A percentile compares a stretch with the other conserved stretches of the same genome.
These are phyloP conservation scores for Synanthedon tipuliformis DNA, from an alignment of 2,888 invertebrate genomes.

Conservation along the genomic window DNA sequence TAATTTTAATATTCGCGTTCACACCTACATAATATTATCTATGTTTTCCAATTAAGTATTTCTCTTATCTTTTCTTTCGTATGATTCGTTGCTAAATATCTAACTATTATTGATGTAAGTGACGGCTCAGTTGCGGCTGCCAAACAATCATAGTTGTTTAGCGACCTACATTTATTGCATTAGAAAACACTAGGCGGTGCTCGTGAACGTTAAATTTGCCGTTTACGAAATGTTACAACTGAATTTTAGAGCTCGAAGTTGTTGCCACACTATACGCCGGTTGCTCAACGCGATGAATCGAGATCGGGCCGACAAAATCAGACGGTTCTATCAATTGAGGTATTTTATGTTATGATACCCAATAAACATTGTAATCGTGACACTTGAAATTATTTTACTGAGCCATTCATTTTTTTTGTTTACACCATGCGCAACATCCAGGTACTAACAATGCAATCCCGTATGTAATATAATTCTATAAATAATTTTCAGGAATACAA, in stretches of 20 bases:
- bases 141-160: slow-evolving; percentile 21
- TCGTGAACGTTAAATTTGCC: slow-evolving; percentile 60
- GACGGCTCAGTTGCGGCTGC: not conserved
- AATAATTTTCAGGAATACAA: too few species aligned
- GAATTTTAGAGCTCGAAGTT: slow-evolving; percentile 56
- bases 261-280: slow-evolving; percentile 48
- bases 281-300: slow-evolving; percentile 54
- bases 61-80: too few species aligned
- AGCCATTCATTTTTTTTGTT: too few species aligned
- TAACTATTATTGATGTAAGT: not conserved
- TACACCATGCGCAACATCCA: too few species aligned
- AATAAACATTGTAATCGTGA: too few species aligned
- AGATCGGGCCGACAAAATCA: slow-evolving; percentile 41
- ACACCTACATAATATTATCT: too few species aligned
- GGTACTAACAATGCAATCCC: too few species aligned
- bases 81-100: not conserved
- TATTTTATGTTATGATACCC: slow-evolving; percentile 3
- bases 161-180: slow-evolving; percentile 60
- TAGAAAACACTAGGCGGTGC: slow-evolving; percentile 59
- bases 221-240: slow-evolving; percentile 66
- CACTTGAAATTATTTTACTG: too few species aligned
- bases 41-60: too few species aligned
- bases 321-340: slow-evolving; percentile 21
- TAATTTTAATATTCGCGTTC: too few species aligned
- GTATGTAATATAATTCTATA: too few species aligned